A percentile compares a stretch with the other conserved stretches of the same genome.
Conservation (phyloP, 2,888 invertebrate genomes). For the Cosmia trapezina region DNA sequence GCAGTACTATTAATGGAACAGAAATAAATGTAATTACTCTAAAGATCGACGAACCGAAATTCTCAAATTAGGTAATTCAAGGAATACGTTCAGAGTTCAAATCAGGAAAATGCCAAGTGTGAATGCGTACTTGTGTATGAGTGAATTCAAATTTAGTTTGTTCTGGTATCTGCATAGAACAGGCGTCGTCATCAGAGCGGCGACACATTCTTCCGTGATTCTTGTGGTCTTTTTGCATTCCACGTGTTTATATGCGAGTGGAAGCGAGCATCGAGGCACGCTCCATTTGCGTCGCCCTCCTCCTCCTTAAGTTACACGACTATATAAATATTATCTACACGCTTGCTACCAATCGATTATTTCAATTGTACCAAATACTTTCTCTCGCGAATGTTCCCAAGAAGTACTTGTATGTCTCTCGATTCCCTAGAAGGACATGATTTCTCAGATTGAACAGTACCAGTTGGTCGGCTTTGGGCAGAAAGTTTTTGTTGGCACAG, state of each 20-base stretch:
- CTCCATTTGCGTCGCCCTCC: conserved; percentile 81
- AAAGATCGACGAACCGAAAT: conserved; percentile 11
- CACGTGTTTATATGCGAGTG: conserved; percentile 78
- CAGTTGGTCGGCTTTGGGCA: conserved; percentile 84
- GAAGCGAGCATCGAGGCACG: conserved; percentile 82
- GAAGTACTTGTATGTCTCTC: conserved; percentile 69
- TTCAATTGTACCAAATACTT: conserved; percentile 73
- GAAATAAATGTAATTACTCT: conserved; percentile 12
- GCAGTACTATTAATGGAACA: conserved; percentile 12
- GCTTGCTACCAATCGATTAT: conserved; percentile 63
- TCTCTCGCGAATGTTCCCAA: conserved; percentile 72
- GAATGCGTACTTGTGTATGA: conserved; percentile 28
- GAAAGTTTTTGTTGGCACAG: conserved; percentile 80
- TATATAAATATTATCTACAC: conserved; percentile 65
- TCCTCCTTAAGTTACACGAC: conserved; percentile 73
- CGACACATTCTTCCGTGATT: conserved; percentile 80
- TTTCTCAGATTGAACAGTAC: conserved; percentile 86
- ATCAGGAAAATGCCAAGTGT: conserved; percentile 3
- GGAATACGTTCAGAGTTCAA: conserved; percentile 5
- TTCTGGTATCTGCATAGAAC: conserved; percentile 59
- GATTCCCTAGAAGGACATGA: conserved; percentile 81
- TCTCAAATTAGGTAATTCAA: background rate
- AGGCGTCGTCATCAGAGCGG: conserved; percentile 60
- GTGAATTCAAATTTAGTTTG: conserved; percentile 44
- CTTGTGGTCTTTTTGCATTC: conserved; percentile 82